Percentiles rank a stretch among this genome's conserved stretches.
phyloP scores from a whole-genome alignment of 2,888 invertebrate species.

The Anodontia alba region DNA sequence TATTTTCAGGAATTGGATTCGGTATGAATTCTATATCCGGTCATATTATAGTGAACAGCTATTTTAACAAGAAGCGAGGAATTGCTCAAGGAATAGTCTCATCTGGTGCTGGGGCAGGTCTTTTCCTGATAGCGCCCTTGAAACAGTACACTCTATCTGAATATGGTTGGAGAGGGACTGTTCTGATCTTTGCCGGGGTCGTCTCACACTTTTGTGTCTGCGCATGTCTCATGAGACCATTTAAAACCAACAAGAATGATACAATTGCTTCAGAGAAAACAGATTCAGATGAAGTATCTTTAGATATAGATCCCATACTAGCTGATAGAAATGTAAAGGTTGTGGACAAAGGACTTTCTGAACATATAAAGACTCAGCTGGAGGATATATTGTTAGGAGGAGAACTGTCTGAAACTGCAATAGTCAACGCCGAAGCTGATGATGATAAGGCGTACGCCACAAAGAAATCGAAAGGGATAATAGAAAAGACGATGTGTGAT shows the following conservation, averaged over 20 bases:
- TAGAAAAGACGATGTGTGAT: too few relatives aligned
- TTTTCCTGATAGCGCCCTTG: slow-evolving; percentile 59
- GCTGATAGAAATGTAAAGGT: background rate
- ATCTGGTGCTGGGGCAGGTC: slow-evolving; percentile 67
- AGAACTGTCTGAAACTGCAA: too few relatives aligned
- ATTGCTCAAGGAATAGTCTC: slow-evolving; percentile 66
- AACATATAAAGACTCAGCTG: background rate
- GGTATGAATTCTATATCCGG: slow-evolving; percentile 65
- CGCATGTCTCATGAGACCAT: slow-evolving; percentile 58
- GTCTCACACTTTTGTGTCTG: slow-evolving; percentile 62
- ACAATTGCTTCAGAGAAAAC: background rate
- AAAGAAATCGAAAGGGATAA: background rate
- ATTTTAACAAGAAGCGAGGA: slow-evolving; percentile 63
- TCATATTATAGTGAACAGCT: slow-evolving; percentile 64
- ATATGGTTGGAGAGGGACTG: slow-evolving; percentile 61
- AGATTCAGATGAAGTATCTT: too few relatives aligned
- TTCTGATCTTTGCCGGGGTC: slow-evolving; percentile 60
- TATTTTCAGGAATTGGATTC: slow-evolving; percentile 64
- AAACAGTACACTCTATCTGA: slow-evolving; percentile 45
- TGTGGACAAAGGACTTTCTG: background rate
- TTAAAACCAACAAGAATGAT: background rate
- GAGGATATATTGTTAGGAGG: too few relatives aligned
- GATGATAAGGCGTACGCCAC: background rate
- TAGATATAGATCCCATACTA: too few relatives aligned
- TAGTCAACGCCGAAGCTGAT: background rate